A percentile compares a stretch with the other conserved stretches of the same genome.
Conservation (phyloP, 2,797 vertebrate species). For the Amniataba percoides region DNA sequence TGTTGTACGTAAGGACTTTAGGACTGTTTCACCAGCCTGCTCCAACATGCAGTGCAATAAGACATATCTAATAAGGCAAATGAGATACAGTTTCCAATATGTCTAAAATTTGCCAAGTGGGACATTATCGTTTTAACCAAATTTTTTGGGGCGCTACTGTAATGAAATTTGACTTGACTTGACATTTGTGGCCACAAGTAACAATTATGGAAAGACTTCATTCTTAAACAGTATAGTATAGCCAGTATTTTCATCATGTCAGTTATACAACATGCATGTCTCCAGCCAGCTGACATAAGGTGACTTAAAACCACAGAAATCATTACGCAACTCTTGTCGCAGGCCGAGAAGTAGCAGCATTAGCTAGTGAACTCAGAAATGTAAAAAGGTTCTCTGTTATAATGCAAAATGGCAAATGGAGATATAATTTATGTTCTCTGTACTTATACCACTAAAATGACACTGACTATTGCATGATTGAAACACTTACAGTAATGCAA, state of each 20-base stretch:
- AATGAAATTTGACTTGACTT: too few relatives aligned
- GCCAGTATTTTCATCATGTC: too few relatives aligned
- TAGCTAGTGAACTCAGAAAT: background rate
- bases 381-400: background rate
- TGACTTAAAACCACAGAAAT: background rate
- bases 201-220: background rate
- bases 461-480: background rate
- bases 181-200: too few relatives aligned
- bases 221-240: background rate
- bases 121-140: too few relatives aligned
- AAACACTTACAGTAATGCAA: background rate
- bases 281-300: background rate
- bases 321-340: background rate
- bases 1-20: too few relatives aligned
- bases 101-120: too few relatives aligned
- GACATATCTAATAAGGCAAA: too few relatives aligned
- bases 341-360: background rate
- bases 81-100: too few relatives aligned
- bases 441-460: too few relatives aligned
- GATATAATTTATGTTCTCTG: background rate
- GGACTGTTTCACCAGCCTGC: too few relatives aligned
- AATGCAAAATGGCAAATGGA: background rate
- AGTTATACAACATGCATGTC: background rate
- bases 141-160: too few relatives aligned
- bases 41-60: too few relatives aligned